These are phyloP conservation scores for Natrix natrix DNA, from an alignment of 2,797 vertebrate species.

Conservation along the genomic window DNA sequence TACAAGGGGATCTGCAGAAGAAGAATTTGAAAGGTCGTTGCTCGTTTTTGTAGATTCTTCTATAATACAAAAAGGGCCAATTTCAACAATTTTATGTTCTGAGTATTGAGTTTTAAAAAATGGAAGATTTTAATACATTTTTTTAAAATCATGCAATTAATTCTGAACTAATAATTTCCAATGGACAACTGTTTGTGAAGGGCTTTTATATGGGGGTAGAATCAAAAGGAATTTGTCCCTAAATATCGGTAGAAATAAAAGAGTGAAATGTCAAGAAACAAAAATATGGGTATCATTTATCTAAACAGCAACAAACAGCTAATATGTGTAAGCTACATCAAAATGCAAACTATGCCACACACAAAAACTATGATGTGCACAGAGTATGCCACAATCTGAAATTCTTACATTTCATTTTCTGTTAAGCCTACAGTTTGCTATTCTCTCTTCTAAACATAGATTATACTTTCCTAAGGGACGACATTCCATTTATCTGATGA, in stretches of 20 bases:
- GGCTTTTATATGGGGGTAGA: not conserved
- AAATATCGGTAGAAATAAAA: not conserved
- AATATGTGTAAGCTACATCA: not conserved
- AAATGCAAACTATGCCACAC: not conserved
- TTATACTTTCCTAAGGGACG: not conserved
- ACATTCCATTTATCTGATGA: not conserved
- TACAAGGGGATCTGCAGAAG: slow-evolving; percentile 71
- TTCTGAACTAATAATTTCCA: not conserved
- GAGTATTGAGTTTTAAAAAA: not conserved
- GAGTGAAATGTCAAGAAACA: not conserved
- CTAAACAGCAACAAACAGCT: not conserved
- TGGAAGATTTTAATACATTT: not conserved
- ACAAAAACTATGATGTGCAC: not conserved
- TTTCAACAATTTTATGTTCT: not conserved
- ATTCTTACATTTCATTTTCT: not conserved
- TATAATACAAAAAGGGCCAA: slow-evolving; percentile 50
- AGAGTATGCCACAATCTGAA: not conserved
- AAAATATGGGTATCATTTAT: not conserved
- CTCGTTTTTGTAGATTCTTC: slow-evolving; percentile 79
- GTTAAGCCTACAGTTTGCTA: not conserved
- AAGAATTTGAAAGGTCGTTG: slow-evolving; percentile 59
- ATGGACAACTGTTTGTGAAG: not conserved
- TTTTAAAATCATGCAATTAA: not conserved
- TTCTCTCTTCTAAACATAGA: not conserved
- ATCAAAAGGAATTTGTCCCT: not conserved